Conservation (phyloP, 2,113 vertebrate species). For the Sardina pilchardus region DNA sequence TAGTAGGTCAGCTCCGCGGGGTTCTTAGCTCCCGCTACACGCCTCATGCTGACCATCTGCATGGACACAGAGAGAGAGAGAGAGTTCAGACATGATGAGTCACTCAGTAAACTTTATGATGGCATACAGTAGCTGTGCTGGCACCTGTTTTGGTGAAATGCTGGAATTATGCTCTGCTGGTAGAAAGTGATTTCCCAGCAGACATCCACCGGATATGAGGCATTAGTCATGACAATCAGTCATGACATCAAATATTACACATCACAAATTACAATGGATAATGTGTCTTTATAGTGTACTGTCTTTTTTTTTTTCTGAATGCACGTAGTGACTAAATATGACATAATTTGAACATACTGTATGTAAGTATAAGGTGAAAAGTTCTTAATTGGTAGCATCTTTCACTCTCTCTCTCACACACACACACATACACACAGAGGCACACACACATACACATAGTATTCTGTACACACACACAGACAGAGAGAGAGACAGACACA, state of each 20-base stretch:
- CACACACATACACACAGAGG: too few species aligned
- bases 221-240: background rate
- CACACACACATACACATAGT: too few species aligned
- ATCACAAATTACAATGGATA: background rate
- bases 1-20: slow-evolving; percentile 95
- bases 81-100: background rate
- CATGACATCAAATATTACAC: background rate
- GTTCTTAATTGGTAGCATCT: too few species aligned
- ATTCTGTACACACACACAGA: too few species aligned
- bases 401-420: too few species aligned
- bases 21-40: slow-evolving; percentile 85
- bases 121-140: background rate
- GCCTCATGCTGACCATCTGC: slow-evolving; percentile 95
- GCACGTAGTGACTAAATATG: too few species aligned
- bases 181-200: background rate
- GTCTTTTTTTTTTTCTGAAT: background rate
- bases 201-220: background rate
- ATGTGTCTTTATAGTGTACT: background rate
- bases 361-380: too few species aligned
- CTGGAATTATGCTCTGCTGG: background rate
- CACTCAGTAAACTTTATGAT: too few species aligned
- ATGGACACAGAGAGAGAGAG: slow-evolving; percentile 25
- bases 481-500: too few species aligned
- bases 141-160: background rate
- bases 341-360: too few species aligned